phyloP scores from a whole-genome alignment of 2,888 invertebrate genomes.

The Agrotis clavis region DNA sequence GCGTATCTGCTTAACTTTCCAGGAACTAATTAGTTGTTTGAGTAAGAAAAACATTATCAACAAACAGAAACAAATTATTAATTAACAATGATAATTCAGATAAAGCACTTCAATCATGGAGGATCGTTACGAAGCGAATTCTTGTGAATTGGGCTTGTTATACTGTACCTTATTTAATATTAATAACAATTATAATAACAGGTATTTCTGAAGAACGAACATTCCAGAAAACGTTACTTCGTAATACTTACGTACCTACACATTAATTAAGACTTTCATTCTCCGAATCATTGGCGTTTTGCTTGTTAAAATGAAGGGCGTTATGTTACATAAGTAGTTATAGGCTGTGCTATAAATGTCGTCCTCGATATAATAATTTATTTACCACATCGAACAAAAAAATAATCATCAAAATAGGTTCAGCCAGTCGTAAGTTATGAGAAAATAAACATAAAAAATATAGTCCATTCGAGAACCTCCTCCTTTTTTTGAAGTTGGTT shows the following conservation, averaged over 20 bases:
- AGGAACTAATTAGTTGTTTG: neutral
- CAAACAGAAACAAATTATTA: constrained; percentile 9
- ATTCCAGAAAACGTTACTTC: neutral
- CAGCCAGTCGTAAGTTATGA: no score
- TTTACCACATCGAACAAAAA: no score
- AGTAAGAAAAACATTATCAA: neutral
- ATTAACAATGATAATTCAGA: neutral
- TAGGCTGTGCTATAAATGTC: no score
- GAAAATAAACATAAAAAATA: no score
- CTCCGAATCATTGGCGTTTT: neutral
- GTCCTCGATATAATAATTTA: no score
- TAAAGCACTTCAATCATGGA: neutral
- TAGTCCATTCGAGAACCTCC: no score
- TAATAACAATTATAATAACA: neutral
- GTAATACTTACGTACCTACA: neutral
- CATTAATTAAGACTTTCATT: constrained; percentile 4
- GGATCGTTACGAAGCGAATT: neutral
- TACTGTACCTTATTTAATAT: neutral
- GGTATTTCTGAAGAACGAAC: neutral
- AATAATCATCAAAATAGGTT: no score
- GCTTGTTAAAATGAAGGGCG: neutral
- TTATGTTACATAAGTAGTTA: neutral
- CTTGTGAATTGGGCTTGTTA: neutral
- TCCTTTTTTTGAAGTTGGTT: no score
- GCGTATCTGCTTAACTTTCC: neutral